A percentile compares a stretch with the other conserved stretches of the same genome.
These are phyloP conservation scores for Myathropa florea DNA, from an alignment of 2,888 invertebrate species.

Conservation along the genomic window DNA sequence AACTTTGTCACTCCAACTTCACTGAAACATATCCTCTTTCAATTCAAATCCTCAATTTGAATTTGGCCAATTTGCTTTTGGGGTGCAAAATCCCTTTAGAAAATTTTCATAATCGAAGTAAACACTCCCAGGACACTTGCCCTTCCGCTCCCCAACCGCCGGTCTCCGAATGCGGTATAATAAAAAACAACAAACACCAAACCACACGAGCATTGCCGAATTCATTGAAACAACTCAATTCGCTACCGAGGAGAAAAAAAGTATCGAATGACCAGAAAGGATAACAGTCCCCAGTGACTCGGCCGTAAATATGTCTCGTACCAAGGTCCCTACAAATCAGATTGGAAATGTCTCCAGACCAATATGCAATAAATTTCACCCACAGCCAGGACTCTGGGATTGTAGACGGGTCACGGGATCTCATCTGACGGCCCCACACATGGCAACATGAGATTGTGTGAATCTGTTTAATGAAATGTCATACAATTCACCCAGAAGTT, in stretches of 20 bases:
- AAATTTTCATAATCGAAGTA: conserved; percentile 28
- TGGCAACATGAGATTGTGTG: background rate
- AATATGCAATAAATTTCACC: conserved; percentile 62
- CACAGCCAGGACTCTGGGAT: background rate
- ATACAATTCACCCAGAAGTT: conserved; percentile 17
- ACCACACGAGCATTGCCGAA: background rate
- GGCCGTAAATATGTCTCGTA: conserved; percentile 13
- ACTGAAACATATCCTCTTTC: background rate
- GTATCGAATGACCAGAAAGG: conserved; percentile 17
- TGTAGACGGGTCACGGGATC: conserved; percentile 12
- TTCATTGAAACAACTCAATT: conserved; percentile 24
- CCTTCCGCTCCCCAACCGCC: background rate
- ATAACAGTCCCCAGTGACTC: background rate
- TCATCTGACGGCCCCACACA: conserved; percentile 10
- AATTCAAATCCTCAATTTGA: conserved; percentile 15
- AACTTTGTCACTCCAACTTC: background rate
- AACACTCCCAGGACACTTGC: conserved; percentile 22
- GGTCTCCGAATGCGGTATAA: background rate
- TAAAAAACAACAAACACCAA: conserved; percentile 11
- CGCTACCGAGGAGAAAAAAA: background rate
- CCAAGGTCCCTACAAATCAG: conserved; percentile 30
- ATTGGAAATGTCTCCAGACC: conserved; percentile 44
- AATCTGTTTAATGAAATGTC: conserved; percentile 50
- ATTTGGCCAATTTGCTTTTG: conserved; percentile 8
- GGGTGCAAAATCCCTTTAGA: background rate